A percentile compares a stretch with the other conserved stretches of the same genome.
These are phyloP conservation scores for Helicoverpa armigera DNA, from an alignment of 1,140 invertebrate genomes.

Conservation along the genomic window DNA sequence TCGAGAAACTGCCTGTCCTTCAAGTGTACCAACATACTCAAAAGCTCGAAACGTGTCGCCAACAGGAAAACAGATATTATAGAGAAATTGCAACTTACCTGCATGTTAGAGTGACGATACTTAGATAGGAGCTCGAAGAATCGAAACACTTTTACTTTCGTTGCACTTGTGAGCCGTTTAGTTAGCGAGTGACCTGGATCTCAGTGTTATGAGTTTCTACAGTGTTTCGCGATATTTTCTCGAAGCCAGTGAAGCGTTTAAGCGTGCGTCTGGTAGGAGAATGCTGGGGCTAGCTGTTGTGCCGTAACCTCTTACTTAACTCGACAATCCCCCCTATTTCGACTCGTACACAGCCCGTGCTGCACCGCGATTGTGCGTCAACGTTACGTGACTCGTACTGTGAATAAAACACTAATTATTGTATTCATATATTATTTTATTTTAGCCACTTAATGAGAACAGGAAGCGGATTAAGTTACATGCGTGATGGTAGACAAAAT, in stretches of 20 bases:
- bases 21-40: constrained; percentile 21
- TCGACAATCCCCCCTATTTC: constrained; percentile 65
- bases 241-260: constrained; percentile 62
- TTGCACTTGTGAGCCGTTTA: constrained; percentile 54
- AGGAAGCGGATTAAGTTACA: constrained; percentile 11
- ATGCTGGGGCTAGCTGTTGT: constrained; percentile 65
- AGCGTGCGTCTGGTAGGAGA: constrained; percentile 68
- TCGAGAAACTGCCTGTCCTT: constrained; percentile 45
- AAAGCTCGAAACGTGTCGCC: constrained; percentile 38
- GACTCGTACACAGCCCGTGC: constrained; percentile 42
- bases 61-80: constrained; percentile 48
- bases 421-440: constrained; percentile 51
- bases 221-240: constrained; percentile 60
- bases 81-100: constrained; percentile 65
- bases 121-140: constrained; percentile 1
- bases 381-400: constrained; percentile 61
- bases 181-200: constrained; percentile 69
- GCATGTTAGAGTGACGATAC: constrained; percentile 58
- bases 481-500: background rate
- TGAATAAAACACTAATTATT: constrained; percentile 53
- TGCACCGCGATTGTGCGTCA: constrained; percentile 49
- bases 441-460: constrained; percentile 30
- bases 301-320: constrained; percentile 84
- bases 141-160: constrained; percentile 73
- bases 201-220: constrained; percentile 65